These are phyloP conservation scores for Parotocinclus haroldoi DNA, from an alignment of 2,797 vertebrate genomes.

Conservation along the genomic window DNA sequence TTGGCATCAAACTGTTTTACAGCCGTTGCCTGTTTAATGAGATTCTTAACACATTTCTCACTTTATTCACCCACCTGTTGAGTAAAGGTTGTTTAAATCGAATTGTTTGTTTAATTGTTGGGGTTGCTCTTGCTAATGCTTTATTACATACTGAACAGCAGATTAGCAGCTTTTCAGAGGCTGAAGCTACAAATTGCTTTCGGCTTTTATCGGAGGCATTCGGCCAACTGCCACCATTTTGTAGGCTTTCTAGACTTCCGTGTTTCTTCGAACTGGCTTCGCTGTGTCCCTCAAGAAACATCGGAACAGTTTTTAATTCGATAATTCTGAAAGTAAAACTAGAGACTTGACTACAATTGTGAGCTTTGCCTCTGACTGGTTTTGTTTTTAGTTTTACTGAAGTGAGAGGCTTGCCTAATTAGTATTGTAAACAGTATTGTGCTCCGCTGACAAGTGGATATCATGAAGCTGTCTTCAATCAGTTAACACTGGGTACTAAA, in stretches of 20 bases:
- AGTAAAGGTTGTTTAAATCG: too few species aligned
- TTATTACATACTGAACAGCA: not conserved
- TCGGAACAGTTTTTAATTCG: not conserved
- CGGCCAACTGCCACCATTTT: constrained; percentile 71
- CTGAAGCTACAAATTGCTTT: constrained; percentile 14
- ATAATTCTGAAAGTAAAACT: constrained; percentile 8
- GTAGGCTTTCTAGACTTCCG: constrained; percentile 67
- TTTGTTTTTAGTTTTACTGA: too few species aligned
- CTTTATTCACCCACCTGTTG: too few species aligned
- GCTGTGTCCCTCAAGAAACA: constrained; percentile 26
- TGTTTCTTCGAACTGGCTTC: constrained; percentile 60
- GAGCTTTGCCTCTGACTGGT: too few species aligned
- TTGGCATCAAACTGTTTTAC: too few species aligned
- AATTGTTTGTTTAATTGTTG: too few species aligned
- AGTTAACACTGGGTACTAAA: constrained; percentile 12
- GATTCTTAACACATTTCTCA: too few species aligned
- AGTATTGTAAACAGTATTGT: not conserved
- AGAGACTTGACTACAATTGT: not conserved
- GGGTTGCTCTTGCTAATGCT: too few species aligned
- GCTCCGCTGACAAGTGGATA: constrained; percentile 24
- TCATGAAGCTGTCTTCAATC: constrained; percentile 18
- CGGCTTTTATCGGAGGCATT: constrained; percentile 47
- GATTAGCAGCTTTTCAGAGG: not conserved
- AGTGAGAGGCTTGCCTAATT: not conserved
- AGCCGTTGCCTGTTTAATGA: too few species aligned